phyloP scores from a whole-genome alignment of 2,888 invertebrate species.

The Palloptera scutellata region DNA sequence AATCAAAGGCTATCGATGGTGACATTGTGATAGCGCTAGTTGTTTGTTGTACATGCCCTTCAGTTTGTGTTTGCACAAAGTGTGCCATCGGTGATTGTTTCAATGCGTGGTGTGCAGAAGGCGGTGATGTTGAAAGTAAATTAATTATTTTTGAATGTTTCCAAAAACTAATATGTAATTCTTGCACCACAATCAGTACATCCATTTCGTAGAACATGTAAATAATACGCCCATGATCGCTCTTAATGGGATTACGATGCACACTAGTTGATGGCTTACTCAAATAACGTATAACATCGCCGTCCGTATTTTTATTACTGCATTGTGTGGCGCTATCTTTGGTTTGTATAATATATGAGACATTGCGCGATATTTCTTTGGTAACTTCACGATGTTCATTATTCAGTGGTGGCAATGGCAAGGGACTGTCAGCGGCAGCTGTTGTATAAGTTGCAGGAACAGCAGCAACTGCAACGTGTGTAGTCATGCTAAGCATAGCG shows the following conservation, averaged over 20 bases:
- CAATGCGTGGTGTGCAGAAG: slow-evolving; percentile 8
- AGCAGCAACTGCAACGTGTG: neutral
- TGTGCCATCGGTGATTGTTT: slow-evolving; percentile 14
- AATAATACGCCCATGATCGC: slow-evolving; percentile 53
- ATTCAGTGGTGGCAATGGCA: neutral
- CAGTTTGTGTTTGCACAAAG: no score
- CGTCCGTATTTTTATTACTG: neutral
- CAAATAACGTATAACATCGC: slow-evolving; percentile 43
- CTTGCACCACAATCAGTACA: slow-evolving; percentile 58
- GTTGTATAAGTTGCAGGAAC: neutral
- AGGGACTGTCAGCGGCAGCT: neutral
- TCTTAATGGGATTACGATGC: slow-evolving; percentile 56
- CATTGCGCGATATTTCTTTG: slow-evolving; percentile 17
- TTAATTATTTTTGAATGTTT: slow-evolving; percentile 57
- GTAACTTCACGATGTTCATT: neutral
- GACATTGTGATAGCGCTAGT: no score
- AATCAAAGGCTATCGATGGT: no score
- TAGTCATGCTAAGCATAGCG: neutral
- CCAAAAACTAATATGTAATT: slow-evolving; percentile 58
- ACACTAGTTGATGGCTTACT: slow-evolving; percentile 38
- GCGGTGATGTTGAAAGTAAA: slow-evolving; percentile 43
- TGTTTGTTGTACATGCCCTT: no score
- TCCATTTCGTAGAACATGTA: slow-evolving; percentile 59
- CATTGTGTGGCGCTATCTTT: slow-evolving; percentile 40
- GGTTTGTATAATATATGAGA: slow-evolving; percentile 28